Evolutionary conservation across 30 jellyfish, hydroid and myxozoan genomes (phyloP), one percentile per base, ranked within the genome.

Genomic region (Hydractinia symbiolongicarpus): DNA sequence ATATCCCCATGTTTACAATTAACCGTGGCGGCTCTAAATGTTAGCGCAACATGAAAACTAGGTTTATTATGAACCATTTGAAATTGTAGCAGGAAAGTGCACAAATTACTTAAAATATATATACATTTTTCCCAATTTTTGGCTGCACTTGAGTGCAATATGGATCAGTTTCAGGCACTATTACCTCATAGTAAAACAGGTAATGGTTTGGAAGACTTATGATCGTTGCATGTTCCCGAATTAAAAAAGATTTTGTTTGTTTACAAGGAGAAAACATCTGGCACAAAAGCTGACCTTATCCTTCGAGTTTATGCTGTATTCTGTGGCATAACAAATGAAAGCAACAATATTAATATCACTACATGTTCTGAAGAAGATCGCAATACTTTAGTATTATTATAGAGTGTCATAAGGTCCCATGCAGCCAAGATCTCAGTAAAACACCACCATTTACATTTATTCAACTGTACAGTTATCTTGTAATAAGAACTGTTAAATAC

Each of bases 291-390:
- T 61, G 86, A 81, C 20, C 50, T 81, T 67, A 72, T 81, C 52
- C 89, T 67, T 67, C 89, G 87, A 15, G 89, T 58, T 14, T 81
- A 68, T 54, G 89, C 89, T 67, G 86, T 81, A 11, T 67, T 81
- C 70, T 81, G 89, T 79, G 58, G 87, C 20, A 58, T 70, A 16
- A 54, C 67, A 56, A 54, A 50, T 70, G 52, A 16, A 5, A 57
- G 68, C 10, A 9, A 57, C n/a, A 9, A 57, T 9, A 10, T 10
- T 9, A 57, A n/a, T n/a, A 57, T 9, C 68, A 57, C 10, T 57
- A 57, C n/a, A 9, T 57, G 13, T 57, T n/a, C 10, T 10, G 84
- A 78, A 50, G 60, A 7, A n/a, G 84, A 61, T 57, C 60, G 55
- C 53, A 78, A 14, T 58, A 50, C 19, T 5, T n/a, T 50, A 16